phyloP scores from a whole-genome alignment of 2,797 vertebrate genomes.

The Atherinosoma microstoma region DNA sequence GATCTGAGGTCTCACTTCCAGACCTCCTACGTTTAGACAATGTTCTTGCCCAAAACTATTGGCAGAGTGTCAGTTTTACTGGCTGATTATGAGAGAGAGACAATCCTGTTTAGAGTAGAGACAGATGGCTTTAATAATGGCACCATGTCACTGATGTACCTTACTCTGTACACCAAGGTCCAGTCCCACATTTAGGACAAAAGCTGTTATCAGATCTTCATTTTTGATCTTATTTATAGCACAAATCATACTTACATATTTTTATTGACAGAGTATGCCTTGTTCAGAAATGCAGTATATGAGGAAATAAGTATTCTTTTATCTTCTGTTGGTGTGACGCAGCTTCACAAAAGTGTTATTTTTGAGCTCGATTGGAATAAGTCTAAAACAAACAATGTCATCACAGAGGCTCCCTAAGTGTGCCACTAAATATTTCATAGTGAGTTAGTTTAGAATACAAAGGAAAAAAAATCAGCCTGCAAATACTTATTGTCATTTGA shows the following conservation, averaged over 20 bases:
- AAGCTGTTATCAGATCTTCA: slow-evolving; percentile 27
- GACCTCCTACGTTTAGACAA: slow-evolving; percentile 47
- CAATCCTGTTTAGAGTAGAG: slow-evolving; percentile 51
- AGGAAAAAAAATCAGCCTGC: slow-evolving; percentile 20
- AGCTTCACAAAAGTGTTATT: slow-evolving; percentile 42
- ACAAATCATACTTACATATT: slow-evolving; percentile 13
- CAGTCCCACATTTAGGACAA: slow-evolving; percentile 34
- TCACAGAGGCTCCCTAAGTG: slow-evolving; percentile 32
- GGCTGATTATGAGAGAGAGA: slow-evolving; percentile 68
- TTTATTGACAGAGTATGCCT: slow-evolving; percentile 5
- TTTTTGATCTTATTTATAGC: slow-evolving; percentile 8
- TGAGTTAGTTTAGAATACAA: slow-evolving; percentile 31
- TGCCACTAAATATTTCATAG: slow-evolving; percentile 53
- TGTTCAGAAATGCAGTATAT: slow-evolving; percentile 4
- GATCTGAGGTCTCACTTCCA: slow-evolving; percentile 50
- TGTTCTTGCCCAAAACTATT: slow-evolving; percentile 55
- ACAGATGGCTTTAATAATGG: slow-evolving; percentile 71
- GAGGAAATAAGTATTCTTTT: slow-evolving; percentile 33
- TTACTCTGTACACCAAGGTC: slow-evolving; percentile 30
- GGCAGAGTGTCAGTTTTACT: slow-evolving; percentile 62
- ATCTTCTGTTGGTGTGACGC: slow-evolving; percentile 35
- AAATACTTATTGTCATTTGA: slow-evolving; percentile 9
- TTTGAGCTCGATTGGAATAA: slow-evolving; percentile 61
- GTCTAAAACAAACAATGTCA: slow-evolving; percentile 54
- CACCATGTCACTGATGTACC: slow-evolving; percentile 50